Percentiles rank a stretch among this genome's conserved stretches.
Evolutionary conservation across 2,113 vertebrate species (phyloP).

Genomic region (Ageneiosus marmoratus): DNA sequence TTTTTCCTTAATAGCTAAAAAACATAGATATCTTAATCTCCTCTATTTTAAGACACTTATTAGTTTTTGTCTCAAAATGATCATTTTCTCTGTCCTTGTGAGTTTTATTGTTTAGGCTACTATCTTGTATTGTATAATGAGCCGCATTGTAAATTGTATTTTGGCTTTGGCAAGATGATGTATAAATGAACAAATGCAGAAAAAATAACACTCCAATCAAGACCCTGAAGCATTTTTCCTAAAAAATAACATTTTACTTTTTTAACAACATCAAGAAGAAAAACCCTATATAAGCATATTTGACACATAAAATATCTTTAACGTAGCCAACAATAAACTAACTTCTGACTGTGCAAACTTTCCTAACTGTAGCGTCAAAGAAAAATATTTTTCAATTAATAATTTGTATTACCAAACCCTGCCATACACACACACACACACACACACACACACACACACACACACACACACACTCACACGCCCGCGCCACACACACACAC

Average conservation of each 20-base stretch:
- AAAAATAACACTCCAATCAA: background rate
- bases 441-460: no score
- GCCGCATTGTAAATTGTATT: background rate
- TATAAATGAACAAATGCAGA: background rate
- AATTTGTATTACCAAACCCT: no score
- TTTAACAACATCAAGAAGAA: background rate
- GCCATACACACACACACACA: no score
- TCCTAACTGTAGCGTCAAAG: background rate
- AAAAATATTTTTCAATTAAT: background rate
- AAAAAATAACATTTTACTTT: slow-evolving; percentile 32
- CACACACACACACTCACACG: no score
- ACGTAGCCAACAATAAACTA: slow-evolving; percentile 33
- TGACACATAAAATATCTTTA: background rate
- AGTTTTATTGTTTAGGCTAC: background rate
- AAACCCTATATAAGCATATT: background rate
- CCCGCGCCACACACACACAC: no score
- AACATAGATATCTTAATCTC: background rate
- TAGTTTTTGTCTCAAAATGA: background rate
- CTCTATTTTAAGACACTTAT: background rate
- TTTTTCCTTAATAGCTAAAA: background rate
- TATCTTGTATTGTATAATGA: background rate
- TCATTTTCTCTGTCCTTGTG: background rate
- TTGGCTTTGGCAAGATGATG: background rate
- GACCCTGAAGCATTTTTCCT: background rate
- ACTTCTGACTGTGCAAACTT: slow-evolving; percentile 35